Percentiles rank a stretch among this genome's conserved stretches.
Conservation (phyloP, 2,797 vertebrate species). For the Tauraco hartlaubi region DNA sequence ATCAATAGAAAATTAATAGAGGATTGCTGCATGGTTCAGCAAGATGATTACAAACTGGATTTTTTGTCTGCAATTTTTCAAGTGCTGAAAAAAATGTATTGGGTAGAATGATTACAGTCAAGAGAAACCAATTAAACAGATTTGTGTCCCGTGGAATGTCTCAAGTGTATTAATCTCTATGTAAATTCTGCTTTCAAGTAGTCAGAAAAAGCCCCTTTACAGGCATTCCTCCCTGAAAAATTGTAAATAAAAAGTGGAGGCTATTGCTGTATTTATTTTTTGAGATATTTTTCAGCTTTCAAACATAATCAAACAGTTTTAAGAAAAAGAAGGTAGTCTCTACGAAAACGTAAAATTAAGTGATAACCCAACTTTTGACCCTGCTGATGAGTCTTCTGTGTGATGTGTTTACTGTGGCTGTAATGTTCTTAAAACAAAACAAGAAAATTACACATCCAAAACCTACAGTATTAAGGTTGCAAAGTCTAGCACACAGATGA, state of each 20-base stretch:
- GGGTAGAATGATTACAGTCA: slow-evolving; percentile 7
- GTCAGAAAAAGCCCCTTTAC: background rate
- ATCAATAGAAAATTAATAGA: slow-evolving; percentile 13
- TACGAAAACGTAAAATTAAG: background rate
- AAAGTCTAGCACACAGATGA: background rate
- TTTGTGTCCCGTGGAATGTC: background rate
- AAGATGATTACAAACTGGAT: slow-evolving; percentile 1
- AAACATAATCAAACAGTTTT: background rate
- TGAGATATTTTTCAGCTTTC: slow-evolving; percentile 1
- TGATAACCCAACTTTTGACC: background rate
- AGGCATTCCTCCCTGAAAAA: background rate
- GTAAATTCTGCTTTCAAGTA: slow-evolving; percentile 23
- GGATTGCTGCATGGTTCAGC: background rate
- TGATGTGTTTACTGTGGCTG: background rate
- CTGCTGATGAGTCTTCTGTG: background rate
- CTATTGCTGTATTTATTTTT: background rate
- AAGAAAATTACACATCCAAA: background rate
- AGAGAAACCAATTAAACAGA: slow-evolving; percentile 49
- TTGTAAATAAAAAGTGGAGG: background rate
- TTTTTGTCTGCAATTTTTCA: slow-evolving; percentile 31
- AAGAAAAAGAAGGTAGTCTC: background rate
- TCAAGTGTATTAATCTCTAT: slow-evolving; percentile 38
- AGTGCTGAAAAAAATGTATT: slow-evolving; percentile 9
- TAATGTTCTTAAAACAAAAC: background rate
- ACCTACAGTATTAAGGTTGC: background rate